Base-by-base conservation (phyloP, 1,140 invertebrate genomes). In the Gonatopus flavifemur region DNA sequence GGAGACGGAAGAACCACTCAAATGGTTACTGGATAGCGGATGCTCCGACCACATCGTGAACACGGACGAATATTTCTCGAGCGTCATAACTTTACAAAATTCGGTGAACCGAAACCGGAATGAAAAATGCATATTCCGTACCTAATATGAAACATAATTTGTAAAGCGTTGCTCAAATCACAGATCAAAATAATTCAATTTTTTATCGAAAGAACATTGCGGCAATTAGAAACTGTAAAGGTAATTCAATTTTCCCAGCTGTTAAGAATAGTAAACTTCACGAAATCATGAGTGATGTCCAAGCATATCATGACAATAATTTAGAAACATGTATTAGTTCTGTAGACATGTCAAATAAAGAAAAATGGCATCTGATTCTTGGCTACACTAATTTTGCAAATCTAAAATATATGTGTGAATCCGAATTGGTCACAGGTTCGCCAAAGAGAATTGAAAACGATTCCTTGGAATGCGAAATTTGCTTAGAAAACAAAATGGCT, bases 21-120 rank as follows among this genome's bases (percentile, higher is more conserved):
- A 48, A 18, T 57, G 54, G 54, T 15, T 57, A 25, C 39, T 57
- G 24, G 54, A 57, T 36, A 57, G 54, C 31, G 54, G 54, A n/a
- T 56, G 54, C 31, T 43, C 45, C 6, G 48, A 55, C 37, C 53
- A 57, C 38, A 42, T 57, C 10, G 36, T 57, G 25, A 39, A 46
- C 20, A 20, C 36, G 33, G 39, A 48, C 19, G 33, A 48, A 36
- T 52, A 37, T 16, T 49, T 47, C 33, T 3, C 28, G 21, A 40
- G 28, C 25, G 28, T 10, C 35, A 19, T 22, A 24, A 36, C 3
- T 5, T 36, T 57, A 9, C 35, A 48, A 40, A 42, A 57, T 16
- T 36, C 54, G 0, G 21, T 52, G 22, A 24, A 52, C 25, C 30
- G n/a, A 18, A 21, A 25, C 52, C 15, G 24, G 53, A 44, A 18